Conservation (phyloP, 1,140 invertebrate genomes). For the Calliopsis andreniformis region DNA sequence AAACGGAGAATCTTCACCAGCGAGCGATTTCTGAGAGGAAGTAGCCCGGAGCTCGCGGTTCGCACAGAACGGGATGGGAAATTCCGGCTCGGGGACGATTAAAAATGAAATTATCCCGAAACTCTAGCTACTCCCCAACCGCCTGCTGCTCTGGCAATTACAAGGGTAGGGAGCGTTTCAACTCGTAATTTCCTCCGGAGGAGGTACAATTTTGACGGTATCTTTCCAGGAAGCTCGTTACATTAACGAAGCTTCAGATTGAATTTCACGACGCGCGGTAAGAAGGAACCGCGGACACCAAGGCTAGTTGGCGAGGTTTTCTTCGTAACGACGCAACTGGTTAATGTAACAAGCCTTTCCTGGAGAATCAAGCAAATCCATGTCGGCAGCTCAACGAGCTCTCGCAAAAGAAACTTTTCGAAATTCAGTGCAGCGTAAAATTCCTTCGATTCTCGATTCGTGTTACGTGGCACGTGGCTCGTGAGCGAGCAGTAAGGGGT, state of each 20-base stretch:
- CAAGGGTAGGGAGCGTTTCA: background rate
- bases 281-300: background rate
- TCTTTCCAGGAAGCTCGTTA: background rate
- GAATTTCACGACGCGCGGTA: background rate
- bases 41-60: background rate
- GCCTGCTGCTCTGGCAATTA: background rate
- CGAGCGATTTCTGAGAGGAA: too few relatives aligned
- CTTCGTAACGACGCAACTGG: background rate
- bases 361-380: background rate
- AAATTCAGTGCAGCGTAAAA: background rate
- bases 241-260: background rate
- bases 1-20: too few relatives aligned
- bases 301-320: background rate
- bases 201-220: constrained; percentile 13
- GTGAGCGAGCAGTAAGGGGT: too few relatives aligned
- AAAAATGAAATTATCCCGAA: constrained; percentile 26
- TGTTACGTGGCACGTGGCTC: too few relatives aligned
- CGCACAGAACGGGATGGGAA: background rate
- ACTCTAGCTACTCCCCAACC: background rate
- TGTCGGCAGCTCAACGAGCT: background rate
- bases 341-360: background rate
- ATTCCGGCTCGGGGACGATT: constrained; percentile 1
- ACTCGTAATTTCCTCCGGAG: background rate
- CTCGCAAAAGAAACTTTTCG: background rate
- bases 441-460: too few relatives aligned